Percentiles rank a stretch among this genome's conserved stretches.
Conservation (phyloP, 2,888 invertebrate genomes). For the Odontocerum albicorne region DNA sequence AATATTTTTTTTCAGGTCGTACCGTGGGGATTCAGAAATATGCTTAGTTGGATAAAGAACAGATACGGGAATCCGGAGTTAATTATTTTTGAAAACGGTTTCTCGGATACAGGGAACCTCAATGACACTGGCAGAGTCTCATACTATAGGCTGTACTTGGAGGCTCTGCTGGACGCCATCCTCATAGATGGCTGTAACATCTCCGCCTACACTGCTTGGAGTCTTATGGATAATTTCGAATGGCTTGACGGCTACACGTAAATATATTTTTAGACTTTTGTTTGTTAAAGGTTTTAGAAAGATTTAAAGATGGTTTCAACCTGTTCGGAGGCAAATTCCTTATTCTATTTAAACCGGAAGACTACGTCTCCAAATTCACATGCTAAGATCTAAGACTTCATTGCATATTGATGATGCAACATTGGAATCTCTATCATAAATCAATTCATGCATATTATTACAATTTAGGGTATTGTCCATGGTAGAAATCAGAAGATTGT, state of each 20-base stretch:
- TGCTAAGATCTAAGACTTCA: no score
- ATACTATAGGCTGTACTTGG: conserved; percentile 56
- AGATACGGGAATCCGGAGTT: conserved; percentile 62
- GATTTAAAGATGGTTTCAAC: no score
- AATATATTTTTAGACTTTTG: no score
- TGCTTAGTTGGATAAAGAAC: conserved; percentile 62
- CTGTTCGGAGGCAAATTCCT: no score
- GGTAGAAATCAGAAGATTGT: no score
- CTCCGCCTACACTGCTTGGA: conserved; percentile 35
- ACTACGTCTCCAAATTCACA: no score
- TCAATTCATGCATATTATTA: no score
- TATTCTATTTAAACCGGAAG: no score
- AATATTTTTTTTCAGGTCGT: conserved; percentile 54
- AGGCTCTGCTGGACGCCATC: conserved; percentile 45
- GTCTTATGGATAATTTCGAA: conserved; percentile 37
- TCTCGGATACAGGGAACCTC: conserved; percentile 51
- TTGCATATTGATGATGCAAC: no score
- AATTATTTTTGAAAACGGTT: conserved; percentile 65
- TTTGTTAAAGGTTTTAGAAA: no score
- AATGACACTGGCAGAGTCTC: conserved; percentile 54
- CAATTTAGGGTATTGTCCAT: no score
- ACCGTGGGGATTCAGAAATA: conserved; percentile 66
- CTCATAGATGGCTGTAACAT: conserved; percentile 33
- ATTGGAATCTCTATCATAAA: no score
- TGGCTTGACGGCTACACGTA: conserved; percentile 66